Base-by-base conservation (phyloP, 2,113 vertebrate species). In the Ophiodon elongatus region DNA sequence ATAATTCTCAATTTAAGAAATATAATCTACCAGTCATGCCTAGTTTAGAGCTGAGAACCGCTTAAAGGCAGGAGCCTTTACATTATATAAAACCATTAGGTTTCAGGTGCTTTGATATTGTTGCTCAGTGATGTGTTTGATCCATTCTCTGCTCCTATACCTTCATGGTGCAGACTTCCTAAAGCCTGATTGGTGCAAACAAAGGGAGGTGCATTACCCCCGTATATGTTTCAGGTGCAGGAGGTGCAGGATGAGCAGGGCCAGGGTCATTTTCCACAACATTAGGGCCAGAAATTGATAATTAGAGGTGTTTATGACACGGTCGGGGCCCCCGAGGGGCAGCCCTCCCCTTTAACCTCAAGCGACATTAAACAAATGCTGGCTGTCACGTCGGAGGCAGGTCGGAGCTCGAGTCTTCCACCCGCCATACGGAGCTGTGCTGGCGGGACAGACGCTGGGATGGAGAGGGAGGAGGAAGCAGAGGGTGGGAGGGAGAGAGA, bases 301-400 rank as follows among this genome's bases (percentile, higher is more conserved):
- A 94, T 95, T 94, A 94, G 93, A 94, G 93, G 94, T 94, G 93
- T 94, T 94, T 93, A 94, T 95, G 92, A 92, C 93, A 92, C 59
- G 78, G 81, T 84, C 35, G 79, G 88, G 89, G 85, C 83, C 86
- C 89, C 85, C 31, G 73, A 86, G 92, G 92, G 92, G 89, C 25
- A 84, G 87, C 87, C 91, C 92, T 94, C 92, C 91, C 93, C 95
- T 95, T 95, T 95, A 95, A 96, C 95, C 95, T 94, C 94, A 94
- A 94, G 95, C 94, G 90, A 94, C 93, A 94, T 94, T 95, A 94
- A 96, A 94, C 94, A 95, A 95, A 94, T 95, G 93, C 91, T 92
- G 91, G 90, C 92, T 95, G 95, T 94, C 95, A 95, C 78, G 37
- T 86, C 31, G 83, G 89, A 93, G 88, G 88, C 91, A 92, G 91